These are phyloP conservation scores for Heliopora coerulea DNA, from an alignment of 92 coral and sea anemone species.

Conservation along the genomic window DNA sequence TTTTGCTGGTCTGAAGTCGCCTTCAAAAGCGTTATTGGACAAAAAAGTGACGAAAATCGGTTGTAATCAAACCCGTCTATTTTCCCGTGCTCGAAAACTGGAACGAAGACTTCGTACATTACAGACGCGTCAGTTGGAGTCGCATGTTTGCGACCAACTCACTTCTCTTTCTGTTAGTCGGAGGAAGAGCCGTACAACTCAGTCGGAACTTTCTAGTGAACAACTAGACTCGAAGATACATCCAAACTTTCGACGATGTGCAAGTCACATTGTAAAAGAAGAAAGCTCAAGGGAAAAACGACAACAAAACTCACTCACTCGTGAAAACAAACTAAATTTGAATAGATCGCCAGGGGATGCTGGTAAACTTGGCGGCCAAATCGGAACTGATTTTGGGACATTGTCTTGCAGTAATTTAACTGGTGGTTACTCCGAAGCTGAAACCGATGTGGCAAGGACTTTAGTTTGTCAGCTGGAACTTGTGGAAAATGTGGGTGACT, in stretches of 20 bases:
- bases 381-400: background rate
- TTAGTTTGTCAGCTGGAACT: conserved; percentile 82
- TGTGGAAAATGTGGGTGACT: conserved; percentile 91
- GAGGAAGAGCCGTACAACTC: background rate
- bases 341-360: background rate
- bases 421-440: conserved; percentile 50
- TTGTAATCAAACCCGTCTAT: conserved; percentile 77
- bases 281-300: conserved; percentile 16
- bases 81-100: conserved; percentile 78
- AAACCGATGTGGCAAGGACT: conserved; percentile 64
- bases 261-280: conserved; percentile 8
- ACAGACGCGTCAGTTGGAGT: conserved; percentile 99
- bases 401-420: background rate
- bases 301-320: conserved; percentile 4
- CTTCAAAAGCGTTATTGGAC: conserved; percentile 62
- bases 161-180: conserved; percentile 9
- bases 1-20: conserved; percentile 69
- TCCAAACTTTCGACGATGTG: background rate
- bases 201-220: background rate
- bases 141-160: conserved; percentile 97
- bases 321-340: background rate
- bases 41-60: conserved; percentile 65
- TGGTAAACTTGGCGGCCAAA: background rate
- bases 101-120: conserved; percentile 98
- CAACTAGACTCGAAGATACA: conserved; percentile 5